Evolutionary conservation across 2,797 vertebrate species (phyloP).

Genomic region (Echeneis naucrates): DNA sequence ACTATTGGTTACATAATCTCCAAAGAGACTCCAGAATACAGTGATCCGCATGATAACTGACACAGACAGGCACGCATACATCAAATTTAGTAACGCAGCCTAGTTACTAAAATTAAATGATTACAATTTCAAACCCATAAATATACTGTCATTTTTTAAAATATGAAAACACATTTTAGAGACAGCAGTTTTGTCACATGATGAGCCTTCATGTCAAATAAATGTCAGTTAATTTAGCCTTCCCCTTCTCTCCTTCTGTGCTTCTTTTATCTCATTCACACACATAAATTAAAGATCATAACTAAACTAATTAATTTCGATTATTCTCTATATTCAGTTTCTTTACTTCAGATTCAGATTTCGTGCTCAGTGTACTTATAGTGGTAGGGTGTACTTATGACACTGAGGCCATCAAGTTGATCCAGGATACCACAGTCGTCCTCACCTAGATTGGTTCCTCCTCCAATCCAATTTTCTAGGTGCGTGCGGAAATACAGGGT

Average conservation of each 20-base stretch:
- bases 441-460: not conserved
- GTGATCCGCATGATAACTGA: constrained; percentile 30
- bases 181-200: not conserved
- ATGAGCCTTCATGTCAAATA: not conserved
- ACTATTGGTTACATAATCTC: constrained; percentile 69
- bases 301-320: too few species aligned
- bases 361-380: too few species aligned
- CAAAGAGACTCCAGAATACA: constrained; percentile 19
- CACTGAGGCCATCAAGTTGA: not conserved
- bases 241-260: not conserved
- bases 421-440: not conserved
- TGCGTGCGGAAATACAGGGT: not conserved
- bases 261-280: not conserved
- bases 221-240: not conserved
- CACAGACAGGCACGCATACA: not conserved
- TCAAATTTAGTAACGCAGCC: too few species aligned
- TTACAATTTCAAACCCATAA: not conserved
- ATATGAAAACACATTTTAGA: not conserved
- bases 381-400: not conserved
- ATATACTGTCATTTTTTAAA: not conserved
- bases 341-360: not conserved
- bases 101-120: not conserved
- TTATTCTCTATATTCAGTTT: too few species aligned
- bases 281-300: not conserved
- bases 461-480: not conserved